Percentiles rank a stretch among this genome's conserved stretches.
Conservation (phyloP, 2,888 invertebrate species). For the Dynastes tityus region DNA sequence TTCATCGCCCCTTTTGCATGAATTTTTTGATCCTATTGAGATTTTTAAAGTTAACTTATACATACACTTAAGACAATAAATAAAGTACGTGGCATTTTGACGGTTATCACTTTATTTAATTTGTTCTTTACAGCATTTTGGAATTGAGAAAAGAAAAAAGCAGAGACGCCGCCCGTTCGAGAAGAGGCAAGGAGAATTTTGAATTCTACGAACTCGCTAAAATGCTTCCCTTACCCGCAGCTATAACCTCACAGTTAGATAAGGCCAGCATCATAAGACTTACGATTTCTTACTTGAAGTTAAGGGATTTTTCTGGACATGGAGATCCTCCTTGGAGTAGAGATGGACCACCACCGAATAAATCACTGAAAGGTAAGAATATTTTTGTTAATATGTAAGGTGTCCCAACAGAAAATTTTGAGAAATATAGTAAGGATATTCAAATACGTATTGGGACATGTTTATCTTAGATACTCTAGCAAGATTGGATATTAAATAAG, state of each 20-base stretch:
- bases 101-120: background rate
- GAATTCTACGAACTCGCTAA: constrained; percentile 97
- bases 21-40: constrained; percentile 5
- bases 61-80: constrained; percentile 1
- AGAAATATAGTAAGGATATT: no score
- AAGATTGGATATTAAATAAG: no score
- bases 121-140: constrained; percentile 85
- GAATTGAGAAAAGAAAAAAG: constrained; percentile 95
- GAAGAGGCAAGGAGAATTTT: constrained; percentile 95
- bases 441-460: no score
- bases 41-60: background rate
- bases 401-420: background rate
- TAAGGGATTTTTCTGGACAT: constrained; percentile 94
- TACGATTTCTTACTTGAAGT: constrained; percentile 95
- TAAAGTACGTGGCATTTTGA: background rate
- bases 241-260: constrained; percentile 94
- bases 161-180: constrained; percentile 91
- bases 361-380: constrained; percentile 85
- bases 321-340: constrained; percentile 97
- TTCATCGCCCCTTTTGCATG: background rate
- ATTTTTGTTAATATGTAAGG: background rate
- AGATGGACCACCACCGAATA: constrained; percentile 84
- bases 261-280: constrained; percentile 97
- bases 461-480: no score
- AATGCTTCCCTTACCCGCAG: constrained; percentile 92